phyloP scores from a whole-genome alignment of 2,797 vertebrate genomes.

The Anomalospiza imberbis region DNA sequence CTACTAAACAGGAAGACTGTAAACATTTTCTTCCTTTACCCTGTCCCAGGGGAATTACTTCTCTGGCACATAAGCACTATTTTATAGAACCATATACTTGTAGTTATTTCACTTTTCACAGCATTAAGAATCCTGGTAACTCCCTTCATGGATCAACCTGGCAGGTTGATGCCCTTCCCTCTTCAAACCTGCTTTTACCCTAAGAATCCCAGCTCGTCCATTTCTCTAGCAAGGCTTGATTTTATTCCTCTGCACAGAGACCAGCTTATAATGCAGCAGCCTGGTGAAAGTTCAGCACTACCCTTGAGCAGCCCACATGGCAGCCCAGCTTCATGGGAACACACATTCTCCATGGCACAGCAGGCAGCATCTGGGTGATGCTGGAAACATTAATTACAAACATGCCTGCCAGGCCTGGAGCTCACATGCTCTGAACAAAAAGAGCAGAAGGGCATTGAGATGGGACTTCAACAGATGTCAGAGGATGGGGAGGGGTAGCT shows the following conservation, averaged over 20 bases:
- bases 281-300: neutral
- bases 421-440: neutral
- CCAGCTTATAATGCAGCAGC: neutral
- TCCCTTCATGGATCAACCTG: neutral
- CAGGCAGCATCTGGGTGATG: neutral
- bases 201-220: neutral
- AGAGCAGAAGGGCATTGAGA: neutral
- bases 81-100: neutral
- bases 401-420: constrained; percentile 19
- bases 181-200: neutral
- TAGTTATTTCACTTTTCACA: neutral
- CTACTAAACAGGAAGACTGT: neutral
- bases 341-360: fast-evolving
- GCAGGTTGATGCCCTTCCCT: neutral
- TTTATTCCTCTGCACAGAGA: neutral
- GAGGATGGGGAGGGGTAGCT: neutral
- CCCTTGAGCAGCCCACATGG: neutral
- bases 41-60: neutral
- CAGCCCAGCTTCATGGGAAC: neutral
- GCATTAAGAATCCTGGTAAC: neutral
- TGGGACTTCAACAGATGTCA: neutral
- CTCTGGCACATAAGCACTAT: neutral
- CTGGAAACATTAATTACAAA: neutral
- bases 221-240: neutral
- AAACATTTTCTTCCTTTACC: neutral